phyloP scores from a whole-genome alignment of 2,113 vertebrate species.

The Pomatostomus ruficeps region DNA sequence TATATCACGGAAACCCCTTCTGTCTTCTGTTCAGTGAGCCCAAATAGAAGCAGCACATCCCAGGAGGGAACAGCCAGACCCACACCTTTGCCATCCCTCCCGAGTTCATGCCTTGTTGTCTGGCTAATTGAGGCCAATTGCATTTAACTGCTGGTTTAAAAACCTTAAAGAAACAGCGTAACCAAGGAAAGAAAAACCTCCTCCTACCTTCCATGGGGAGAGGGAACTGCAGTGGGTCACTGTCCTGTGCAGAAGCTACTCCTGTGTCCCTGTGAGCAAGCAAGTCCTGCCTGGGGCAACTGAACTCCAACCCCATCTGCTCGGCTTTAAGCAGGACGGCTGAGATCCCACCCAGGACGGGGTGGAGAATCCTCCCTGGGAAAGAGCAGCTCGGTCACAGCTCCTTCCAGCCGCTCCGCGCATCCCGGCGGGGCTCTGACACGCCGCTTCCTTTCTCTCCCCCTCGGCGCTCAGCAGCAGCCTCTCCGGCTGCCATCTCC shows the following conservation, averaged over 20 bases:
- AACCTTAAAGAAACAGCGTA: background rate
- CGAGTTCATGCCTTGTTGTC: background rate
- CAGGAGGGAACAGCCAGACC: background rate
- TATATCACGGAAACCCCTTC: background rate
- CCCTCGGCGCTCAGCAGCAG: background rate
- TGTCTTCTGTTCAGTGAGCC: background rate
- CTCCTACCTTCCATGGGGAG: slow-evolving; percentile 48
- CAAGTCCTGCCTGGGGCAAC: background rate
- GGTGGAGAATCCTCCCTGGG: slow-evolving; percentile 57
- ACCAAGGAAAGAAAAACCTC: background rate
- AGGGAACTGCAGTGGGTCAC: accelerated
- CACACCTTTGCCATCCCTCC: accelerated
- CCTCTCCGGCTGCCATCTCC: background rate
- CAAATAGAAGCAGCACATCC: background rate
- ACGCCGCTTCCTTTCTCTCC: background rate
- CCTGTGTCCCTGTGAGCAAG: background rate
- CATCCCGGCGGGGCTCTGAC: background rate
- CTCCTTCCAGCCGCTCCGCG: background rate
- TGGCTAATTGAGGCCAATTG: no score
- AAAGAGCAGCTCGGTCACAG: slow-evolving; percentile 28
- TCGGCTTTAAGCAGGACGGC: slow-evolving; percentile 15
- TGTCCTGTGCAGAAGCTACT: background rate
- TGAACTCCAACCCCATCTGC: background rate
- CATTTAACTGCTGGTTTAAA: background rate
- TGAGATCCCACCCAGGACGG: slow-evolving; percentile 54